A percentile compares a stretch with the other conserved stretches of the same genome.
Conservation (phyloP, 2,797 vertebrate genomes). For the Melanotaenia maccullochi region DNA sequence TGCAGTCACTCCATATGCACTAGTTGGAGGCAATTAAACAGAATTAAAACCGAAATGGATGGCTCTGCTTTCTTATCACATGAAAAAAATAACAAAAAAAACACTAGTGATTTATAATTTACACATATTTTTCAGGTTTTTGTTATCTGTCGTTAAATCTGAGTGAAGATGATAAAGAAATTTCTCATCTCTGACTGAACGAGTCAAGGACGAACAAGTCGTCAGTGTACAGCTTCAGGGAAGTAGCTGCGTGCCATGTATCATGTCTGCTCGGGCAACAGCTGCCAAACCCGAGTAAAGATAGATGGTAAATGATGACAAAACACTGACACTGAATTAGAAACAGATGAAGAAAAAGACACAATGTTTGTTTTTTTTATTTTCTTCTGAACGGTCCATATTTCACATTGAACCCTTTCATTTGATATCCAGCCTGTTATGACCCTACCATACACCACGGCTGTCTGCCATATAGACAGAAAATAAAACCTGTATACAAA, state of each 20-base stretch:
- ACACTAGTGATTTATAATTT: not conserved
- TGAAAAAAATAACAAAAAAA: not conserved
- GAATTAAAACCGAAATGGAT: conserved; percentile 6
- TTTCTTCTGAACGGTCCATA: not conserved
- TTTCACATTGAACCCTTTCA: not conserved
- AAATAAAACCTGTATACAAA: no score
- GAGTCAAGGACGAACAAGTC: conserved; percentile 14
- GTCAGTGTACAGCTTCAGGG: conserved; percentile 42
- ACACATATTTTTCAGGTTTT: conserved; percentile 5
- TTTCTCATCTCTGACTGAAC: conserved; percentile 20
- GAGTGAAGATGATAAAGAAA: conserved; percentile 26
- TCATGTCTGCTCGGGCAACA: not conserved
- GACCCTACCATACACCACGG: conserved; percentile 1
- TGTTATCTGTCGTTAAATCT: conserved; percentile 8
- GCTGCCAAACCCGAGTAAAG: conserved; percentile 12
- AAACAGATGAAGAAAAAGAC: not conserved
- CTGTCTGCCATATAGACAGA: no score
- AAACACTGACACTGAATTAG: not conserved
- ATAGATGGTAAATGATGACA: not conserved
- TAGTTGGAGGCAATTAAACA: not conserved
- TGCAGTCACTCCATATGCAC: conserved; percentile 2
- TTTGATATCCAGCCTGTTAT: conserved; percentile 11
- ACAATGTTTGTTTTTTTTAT: no score
- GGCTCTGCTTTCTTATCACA: not conserved
- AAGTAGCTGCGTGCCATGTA: not conserved